A percentile compares a stretch with the other conserved stretches of the same genome.
These are phyloP conservation scores for Drosophila meridionalis DNA, from an alignment of 2,888 invertebrate genomes.

Conservation along the genomic window DNA sequence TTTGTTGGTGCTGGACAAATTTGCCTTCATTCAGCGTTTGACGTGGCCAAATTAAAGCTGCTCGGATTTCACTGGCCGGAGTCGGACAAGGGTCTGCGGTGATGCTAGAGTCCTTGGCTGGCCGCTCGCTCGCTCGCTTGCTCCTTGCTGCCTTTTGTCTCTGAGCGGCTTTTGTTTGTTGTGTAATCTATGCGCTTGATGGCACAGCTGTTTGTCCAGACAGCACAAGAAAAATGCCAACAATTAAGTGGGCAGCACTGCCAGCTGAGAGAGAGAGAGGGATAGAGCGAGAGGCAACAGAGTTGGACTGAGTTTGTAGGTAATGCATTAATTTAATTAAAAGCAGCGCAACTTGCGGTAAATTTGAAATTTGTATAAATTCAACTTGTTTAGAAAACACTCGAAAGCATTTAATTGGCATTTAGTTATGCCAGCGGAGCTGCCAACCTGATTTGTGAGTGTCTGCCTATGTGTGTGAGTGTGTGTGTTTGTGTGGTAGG, in stretches of 20 bases:
- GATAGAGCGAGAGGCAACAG: not conserved
- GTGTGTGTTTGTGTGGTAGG: conserved; percentile 7
- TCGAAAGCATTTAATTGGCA: conserved; percentile 64
- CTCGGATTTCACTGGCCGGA: conserved; percentile 63
- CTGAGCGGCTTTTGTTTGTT: conserved; percentile 78
- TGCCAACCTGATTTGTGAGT: conserved; percentile 55
- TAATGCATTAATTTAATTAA: conserved; percentile 82
- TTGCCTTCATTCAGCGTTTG: conserved; percentile 76
- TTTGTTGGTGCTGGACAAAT: conserved; percentile 62
- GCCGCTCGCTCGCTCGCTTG: conserved; percentile 1
- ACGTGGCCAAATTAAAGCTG: conserved; percentile 75
- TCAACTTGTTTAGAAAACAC: conserved; percentile 78
- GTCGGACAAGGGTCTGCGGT: conserved; percentile 48
- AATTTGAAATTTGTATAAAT: conserved; percentile 78
- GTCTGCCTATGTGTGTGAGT: conserved; percentile 2
- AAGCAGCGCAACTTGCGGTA: conserved; percentile 48
- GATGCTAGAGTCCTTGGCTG: conserved; percentile 19
- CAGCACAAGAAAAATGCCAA: conserved; percentile 77
- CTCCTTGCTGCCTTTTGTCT: conserved; percentile 57
- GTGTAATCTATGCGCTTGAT: conserved; percentile 81
- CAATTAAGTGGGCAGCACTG: conserved; percentile 74
- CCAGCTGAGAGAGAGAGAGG: not conserved
- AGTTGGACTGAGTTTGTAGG: conserved; percentile 39
- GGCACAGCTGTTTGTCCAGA: conserved; percentile 81
- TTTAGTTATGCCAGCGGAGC: conserved; percentile 39